A percentile compares a stretch with the other conserved stretches of the same genome.
Evolutionary conservation across 2,113 vertebrate species (phyloP).

Genomic region (Cryptotis parvus): DNA sequence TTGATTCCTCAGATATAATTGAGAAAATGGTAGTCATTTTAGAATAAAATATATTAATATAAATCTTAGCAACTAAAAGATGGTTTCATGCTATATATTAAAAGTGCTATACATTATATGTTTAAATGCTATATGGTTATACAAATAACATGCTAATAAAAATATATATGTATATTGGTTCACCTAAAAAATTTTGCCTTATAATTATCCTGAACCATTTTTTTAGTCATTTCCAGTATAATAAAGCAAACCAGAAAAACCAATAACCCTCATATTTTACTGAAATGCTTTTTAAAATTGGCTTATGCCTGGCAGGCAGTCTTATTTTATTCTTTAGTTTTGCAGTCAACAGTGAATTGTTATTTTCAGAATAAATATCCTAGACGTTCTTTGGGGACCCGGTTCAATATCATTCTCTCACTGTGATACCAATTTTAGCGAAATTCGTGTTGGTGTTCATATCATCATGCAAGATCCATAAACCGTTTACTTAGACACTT

Average conservation of each 20-base stretch:
- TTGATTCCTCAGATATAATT: slow-evolving; percentile 40
- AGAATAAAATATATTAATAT: slow-evolving; percentile 40
- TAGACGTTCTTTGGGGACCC: slow-evolving; percentile 10
- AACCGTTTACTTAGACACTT: neutral
- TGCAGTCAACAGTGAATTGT: neutral
- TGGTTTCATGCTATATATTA: slow-evolving; percentile 43
- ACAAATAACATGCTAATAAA: neutral
- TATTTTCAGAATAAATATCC: slow-evolving; percentile 33
- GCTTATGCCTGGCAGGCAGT: neutral
- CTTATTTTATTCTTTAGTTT: slow-evolving; percentile 48
- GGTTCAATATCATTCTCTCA: neutral
- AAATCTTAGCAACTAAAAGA: slow-evolving; percentile 11
- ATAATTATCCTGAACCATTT: neutral
- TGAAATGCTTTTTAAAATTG: slow-evolving; percentile 18
- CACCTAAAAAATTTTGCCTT: slow-evolving; percentile 36
- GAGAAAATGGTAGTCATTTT: slow-evolving; percentile 57
- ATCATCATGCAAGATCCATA: neutral
- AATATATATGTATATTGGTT: neutral
- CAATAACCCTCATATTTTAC: neutral
- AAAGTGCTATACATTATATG: neutral
- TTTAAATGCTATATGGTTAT: neutral
- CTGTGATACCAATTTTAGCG: slow-evolving; percentile 9
- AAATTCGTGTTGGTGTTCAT: slow-evolving; percentile 20
- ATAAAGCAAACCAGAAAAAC: slow-evolving; percentile 41
- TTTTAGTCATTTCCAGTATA: neutral